Conservation (phyloP, 2,888 invertebrate species). For the Parnassius orleans region DNA sequence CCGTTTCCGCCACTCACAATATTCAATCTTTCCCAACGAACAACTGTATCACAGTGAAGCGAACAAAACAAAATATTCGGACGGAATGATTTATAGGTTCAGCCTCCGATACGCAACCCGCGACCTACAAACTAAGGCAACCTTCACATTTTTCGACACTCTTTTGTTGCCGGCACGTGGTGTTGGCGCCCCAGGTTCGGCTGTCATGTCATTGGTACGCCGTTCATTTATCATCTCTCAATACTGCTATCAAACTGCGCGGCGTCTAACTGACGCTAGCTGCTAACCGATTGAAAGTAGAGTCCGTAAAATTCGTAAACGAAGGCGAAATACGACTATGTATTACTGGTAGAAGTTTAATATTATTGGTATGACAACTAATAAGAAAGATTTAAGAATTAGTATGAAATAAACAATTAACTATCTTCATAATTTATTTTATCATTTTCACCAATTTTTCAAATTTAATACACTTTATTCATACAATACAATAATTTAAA, state of each 20-base stretch:
- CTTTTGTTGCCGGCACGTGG: conserved; percentile 75
- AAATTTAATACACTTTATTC: conserved; percentile 78
- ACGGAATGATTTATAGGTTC: conserved; percentile 74
- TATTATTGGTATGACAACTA: neutral
- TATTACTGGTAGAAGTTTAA: neutral
- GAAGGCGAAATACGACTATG: conserved; percentile 1
- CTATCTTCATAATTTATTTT: conserved; percentile 78
- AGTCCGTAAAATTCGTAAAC: conserved; percentile 5
- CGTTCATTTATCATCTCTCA: conserved; percentile 76
- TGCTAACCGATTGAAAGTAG: conserved; percentile 32
- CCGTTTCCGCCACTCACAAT: conserved; percentile 15
- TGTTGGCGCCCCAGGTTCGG: conserved; percentile 65
- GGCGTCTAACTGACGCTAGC: conserved; percentile 75
- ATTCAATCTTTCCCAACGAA: conserved; percentile 23
- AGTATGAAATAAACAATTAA: conserved; percentile 45
- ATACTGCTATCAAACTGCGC: conserved; percentile 66
- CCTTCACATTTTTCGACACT: conserved; percentile 77
- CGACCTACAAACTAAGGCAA: conserved; percentile 78
- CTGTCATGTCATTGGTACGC: conserved; percentile 72
- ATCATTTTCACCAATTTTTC: conserved; percentile 77
- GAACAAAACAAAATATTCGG: conserved; percentile 64
- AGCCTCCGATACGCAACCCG: conserved; percentile 64
- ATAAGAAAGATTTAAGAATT: too few species aligned
- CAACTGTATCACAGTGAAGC: conserved; percentile 49
- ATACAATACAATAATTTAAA: conserved; percentile 80